Conservation (phyloP, 2,888 invertebrate genomes). For the Steinernema hermaphroditum region DNA sequence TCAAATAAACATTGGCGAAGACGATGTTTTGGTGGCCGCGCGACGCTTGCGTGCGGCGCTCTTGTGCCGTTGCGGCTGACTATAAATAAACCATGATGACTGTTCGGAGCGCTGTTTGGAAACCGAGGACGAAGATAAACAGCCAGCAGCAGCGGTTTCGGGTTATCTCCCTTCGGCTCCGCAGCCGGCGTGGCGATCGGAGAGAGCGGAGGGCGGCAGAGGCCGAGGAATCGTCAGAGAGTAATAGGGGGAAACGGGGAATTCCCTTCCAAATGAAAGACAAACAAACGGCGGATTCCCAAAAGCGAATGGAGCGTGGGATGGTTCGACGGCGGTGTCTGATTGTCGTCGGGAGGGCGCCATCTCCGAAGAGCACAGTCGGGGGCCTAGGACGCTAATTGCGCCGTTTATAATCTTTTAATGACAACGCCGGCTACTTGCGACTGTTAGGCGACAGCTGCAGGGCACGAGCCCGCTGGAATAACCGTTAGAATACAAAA, state of each 20-base stretch:
- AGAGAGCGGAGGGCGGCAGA: not conserved
- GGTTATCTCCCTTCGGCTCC: not conserved
- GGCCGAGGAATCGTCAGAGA: not conserved
- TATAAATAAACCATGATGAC: constrained; percentile 14
- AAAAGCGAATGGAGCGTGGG: constrained; percentile 2
- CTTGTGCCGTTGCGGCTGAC: not conserved
- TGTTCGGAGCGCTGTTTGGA: constrained; percentile 17
- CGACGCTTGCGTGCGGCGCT: no score
- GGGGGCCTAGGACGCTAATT: not conserved
- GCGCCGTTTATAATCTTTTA: constrained; percentile 4
- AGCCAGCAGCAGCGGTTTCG: constrained; percentile 13
- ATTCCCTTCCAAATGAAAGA: constrained; percentile 23
- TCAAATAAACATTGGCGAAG: not conserved
- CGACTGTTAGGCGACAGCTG: constrained; percentile 14
- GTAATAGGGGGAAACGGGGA: constrained; percentile 14
- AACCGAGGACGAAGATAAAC: constrained; percentile 10
- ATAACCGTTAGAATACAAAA: constrained; percentile 16
- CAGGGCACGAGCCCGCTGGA: not conserved
- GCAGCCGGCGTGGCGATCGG: not conserved
- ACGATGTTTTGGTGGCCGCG: not conserved
- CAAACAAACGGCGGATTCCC: constrained; percentile 22
- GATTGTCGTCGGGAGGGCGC: not conserved
- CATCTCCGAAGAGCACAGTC: no score
- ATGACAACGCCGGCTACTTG: constrained; percentile 15
- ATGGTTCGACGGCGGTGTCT: not conserved